These are phyloP conservation scores for Podarcis muralis DNA, from an alignment of 2,113 vertebrate species.

Conservation along the genomic window DNA sequence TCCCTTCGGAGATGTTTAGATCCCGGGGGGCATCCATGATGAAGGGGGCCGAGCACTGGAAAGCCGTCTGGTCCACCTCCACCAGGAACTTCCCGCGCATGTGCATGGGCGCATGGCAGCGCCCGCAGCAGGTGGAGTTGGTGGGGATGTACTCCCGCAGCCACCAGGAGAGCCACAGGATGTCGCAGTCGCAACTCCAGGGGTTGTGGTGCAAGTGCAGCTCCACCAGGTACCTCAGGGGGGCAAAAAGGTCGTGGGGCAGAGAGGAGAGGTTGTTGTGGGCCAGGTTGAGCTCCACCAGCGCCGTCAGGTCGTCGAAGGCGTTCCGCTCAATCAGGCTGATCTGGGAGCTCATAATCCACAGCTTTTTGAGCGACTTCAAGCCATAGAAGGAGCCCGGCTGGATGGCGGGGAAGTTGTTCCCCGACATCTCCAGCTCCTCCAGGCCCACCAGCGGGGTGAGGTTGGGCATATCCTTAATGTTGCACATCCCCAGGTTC, in stretches of 20 bases:
- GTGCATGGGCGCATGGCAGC: slow-evolving; percentile 91
- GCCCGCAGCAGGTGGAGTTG: slow-evolving; percentile 96
- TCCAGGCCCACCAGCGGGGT: slow-evolving; percentile 90
- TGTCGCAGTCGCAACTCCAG: slow-evolving; percentile 96
- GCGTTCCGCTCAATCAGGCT: slow-evolving; percentile 92
- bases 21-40: slow-evolving; percentile 93
- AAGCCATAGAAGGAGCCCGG: slow-evolving; percentile 93
- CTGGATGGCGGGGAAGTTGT: slow-evolving; percentile 91
- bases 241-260: slow-evolving; percentile 96
- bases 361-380: slow-evolving; percentile 92
- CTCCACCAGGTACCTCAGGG: slow-evolving; percentile 93
- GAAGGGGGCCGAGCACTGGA: slow-evolving; percentile 95
- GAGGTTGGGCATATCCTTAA: slow-evolving; percentile 93
- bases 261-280: slow-evolving; percentile 97
- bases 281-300: slow-evolving; percentile 97
- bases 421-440: slow-evolving; percentile 97
- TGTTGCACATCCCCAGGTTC: slow-evolving; percentile 97
- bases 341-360: slow-evolving; percentile 99
- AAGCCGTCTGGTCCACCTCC: slow-evolving; percentile 93
- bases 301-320: slow-evolving; percentile 93
- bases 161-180: slow-evolving; percentile 97
- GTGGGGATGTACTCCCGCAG: slow-evolving; percentile 95
- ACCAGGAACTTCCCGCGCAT: slow-evolving; percentile 92
- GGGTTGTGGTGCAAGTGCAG: slow-evolving; percentile 98
- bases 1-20: slow-evolving; percentile 94